Base-by-base conservation (phyloP, 2,113 vertebrate species). In the Atherinomorus stipes region DNA sequence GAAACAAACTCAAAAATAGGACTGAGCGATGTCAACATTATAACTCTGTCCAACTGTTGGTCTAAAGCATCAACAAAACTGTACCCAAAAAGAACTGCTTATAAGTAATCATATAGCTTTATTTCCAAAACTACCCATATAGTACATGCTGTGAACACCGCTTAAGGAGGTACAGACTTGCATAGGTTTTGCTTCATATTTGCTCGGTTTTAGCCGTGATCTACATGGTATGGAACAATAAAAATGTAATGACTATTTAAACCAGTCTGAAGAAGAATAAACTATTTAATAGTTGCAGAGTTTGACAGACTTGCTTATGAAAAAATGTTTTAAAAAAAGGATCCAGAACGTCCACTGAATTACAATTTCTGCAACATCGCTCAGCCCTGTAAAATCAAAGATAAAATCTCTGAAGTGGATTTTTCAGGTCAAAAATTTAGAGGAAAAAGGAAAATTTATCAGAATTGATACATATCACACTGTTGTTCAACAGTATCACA, bases 401-500 rank as follows among this genome's bases (percentile, higher is more conserved):
- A 57, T 7, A 8, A 10, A 31, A 47, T 59, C 26, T 71, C n/a
- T 47, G 4, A 66, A 76, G 60, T 45, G 11, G 38, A 23, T 65
- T 49, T 54, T n/a, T 66, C 58, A 12, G 23, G 42, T n/a, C 16
- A 69, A 49, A n/a, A 9, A 19, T 34, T 34, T 34, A 34, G 31
- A 34, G 31, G 7, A 34, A 31, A 31, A n/a, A 34, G 7, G 31
- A 5, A 4, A 4, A 34, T 34, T 34, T 34, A 34, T 34, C 31
- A 34, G 31, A 6, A 34, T 8, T 34, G 31, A 34, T 9, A 34
- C 31, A 34, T 34, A 4, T 34, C 31, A 34, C 5, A 34, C 5
- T 8, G 8, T 34, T 7, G 31, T 34, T 34, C 3, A 76, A 60
- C 7, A 80, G 58, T 71, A 86, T 64, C 90, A 91, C 91, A 64